A percentile compares a stretch with the other conserved stretches of the same genome.
Evolutionary conservation across 2,797 vertebrate genomes (phyloP).

Genomic region (Mus minutoides): DNA sequence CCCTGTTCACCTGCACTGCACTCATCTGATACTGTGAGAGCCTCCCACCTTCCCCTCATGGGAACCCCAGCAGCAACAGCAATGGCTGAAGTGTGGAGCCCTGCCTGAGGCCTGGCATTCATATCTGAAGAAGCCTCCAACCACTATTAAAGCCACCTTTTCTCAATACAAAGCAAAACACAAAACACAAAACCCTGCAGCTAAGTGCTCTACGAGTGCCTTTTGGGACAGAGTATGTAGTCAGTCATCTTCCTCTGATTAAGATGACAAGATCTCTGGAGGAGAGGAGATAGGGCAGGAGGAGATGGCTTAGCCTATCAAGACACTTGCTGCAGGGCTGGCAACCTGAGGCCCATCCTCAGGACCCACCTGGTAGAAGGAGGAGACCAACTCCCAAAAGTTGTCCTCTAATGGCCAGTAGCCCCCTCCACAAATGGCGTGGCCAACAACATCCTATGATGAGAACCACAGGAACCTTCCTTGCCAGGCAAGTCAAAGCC

Average conservation of each 20-base stretch:
- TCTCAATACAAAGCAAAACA: background rate
- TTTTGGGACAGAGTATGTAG: background rate
- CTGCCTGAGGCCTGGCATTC: background rate
- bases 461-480: background rate
- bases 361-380: background rate
- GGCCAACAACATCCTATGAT: background rate
- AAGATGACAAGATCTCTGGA: background rate
- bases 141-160: background rate
- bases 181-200: background rate
- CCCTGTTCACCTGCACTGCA: background rate
- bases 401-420: background rate
- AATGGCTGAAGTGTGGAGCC: background rate
- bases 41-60: background rate
- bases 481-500: background rate
- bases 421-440: background rate
- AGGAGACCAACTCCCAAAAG: no score
- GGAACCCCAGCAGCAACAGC: fast-evolving
- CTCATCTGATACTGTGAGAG: background rate
- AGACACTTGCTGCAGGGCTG: background rate
- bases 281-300: background rate
- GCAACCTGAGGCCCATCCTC: background rate
- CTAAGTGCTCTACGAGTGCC: background rate
- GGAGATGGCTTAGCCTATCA: background rate
- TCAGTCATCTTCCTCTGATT: background rate
- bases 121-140: background rate